These are phyloP conservation scores for Meloidogyne floridensis DNA, from an alignment of 1,140 invertebrate genomes.

Conservation along the genomic window DNA sequence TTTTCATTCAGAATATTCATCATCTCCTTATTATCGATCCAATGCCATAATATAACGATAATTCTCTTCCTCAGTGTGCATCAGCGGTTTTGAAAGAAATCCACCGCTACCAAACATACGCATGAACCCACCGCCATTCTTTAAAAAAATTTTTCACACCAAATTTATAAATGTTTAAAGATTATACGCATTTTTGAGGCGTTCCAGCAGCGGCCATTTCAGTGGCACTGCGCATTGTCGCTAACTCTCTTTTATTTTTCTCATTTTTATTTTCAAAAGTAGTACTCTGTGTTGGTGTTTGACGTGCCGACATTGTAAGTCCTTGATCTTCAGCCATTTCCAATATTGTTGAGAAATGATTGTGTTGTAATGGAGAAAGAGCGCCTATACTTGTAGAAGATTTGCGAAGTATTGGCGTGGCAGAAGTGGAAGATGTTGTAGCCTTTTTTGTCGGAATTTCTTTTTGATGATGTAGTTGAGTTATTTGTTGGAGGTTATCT, in stretches of 20 bases:
- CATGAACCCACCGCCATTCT: slow-evolving; percentile 34
- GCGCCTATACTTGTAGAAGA: slow-evolving; percentile 21
- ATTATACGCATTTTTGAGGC: slow-evolving; percentile 31
- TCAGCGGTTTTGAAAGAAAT: slow-evolving; percentile 42
- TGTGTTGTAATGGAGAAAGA: slow-evolving; percentile 9
- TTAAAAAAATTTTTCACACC: background rate
- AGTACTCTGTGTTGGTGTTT: background rate
- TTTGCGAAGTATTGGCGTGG: slow-evolving; percentile 11
- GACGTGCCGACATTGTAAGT: slow-evolving; percentile 27
- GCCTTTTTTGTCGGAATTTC: background rate
- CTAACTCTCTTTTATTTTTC: background rate
- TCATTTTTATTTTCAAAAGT: background rate
- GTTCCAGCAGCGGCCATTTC: slow-evolving; percentile 1
- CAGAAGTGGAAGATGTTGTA: background rate
- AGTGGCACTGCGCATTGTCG: background rate
- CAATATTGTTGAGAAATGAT: slow-evolving; percentile 26
- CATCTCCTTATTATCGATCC: slow-evolving; percentile 36
- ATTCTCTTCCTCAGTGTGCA: slow-evolving; percentile 45
- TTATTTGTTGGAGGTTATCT: background rate
- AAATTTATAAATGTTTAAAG: background rate
- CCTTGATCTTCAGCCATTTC: slow-evolving; percentile 31
- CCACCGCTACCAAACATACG: slow-evolving; percentile 40
- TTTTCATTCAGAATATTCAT: background rate
- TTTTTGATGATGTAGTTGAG: background rate
- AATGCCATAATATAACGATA: slow-evolving; percentile 52